phyloP scores from a whole-genome alignment of 2,113 vertebrate genomes.

The Enhydra lutris region DNA sequence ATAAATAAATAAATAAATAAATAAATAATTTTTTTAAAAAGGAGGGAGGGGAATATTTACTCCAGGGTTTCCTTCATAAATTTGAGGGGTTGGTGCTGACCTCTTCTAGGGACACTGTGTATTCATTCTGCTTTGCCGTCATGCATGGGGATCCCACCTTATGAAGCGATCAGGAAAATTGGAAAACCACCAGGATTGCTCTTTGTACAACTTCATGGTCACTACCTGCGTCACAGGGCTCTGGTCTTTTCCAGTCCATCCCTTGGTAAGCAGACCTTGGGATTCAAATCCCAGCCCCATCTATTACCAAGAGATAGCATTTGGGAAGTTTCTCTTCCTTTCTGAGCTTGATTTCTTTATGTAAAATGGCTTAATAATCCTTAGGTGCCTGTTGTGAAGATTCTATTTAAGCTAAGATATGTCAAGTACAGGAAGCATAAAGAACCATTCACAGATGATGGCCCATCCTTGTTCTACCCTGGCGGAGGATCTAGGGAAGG shows the following conservation, averaged over 20 bases:
- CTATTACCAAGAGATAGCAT: not conserved
- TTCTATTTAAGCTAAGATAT: not conserved
- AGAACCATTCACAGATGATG: not conserved
- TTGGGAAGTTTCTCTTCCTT: not conserved
- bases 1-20: not conserved
- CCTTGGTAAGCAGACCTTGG: not conserved
- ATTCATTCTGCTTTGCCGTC: not conserved
- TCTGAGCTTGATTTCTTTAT: not conserved
- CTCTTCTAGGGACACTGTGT: not conserved
- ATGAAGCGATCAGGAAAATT: not conserved
- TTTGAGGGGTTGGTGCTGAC: not conserved
- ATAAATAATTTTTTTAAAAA: not conserved
- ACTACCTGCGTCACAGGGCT: not conserved
- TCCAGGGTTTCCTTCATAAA: not conserved
- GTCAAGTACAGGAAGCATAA: not conserved
- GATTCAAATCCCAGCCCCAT: not conserved
- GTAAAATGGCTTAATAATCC: not conserved
- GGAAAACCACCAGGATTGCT: not conserved
- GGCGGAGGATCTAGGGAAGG: not conserved
- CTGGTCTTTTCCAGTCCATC: not conserved
- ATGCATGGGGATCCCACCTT: not conserved
- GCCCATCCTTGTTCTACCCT: accelerated
- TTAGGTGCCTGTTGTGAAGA: not conserved
- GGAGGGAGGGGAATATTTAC: not conserved
- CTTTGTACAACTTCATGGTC: not conserved